Evolutionary conservation across 1,140 invertebrate genomes (phyloP).

Genomic region (Sipha flava): DNA sequence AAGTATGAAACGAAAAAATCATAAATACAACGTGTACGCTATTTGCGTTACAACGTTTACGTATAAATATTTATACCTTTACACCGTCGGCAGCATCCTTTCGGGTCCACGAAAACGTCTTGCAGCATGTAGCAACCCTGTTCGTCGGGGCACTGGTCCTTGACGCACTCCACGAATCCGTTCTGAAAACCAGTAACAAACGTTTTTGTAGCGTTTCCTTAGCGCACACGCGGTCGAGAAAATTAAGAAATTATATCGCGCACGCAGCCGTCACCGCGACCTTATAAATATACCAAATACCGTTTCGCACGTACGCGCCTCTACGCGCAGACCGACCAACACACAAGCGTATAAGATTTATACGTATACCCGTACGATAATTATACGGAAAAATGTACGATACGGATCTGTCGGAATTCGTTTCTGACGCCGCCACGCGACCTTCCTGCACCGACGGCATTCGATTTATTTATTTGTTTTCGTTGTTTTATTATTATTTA

Average conservation of each 20-base stretch:
- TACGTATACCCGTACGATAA: neutral
- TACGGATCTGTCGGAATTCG: conserved; percentile 2
- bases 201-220: neutral
- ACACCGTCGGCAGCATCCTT: conserved; percentile 58
- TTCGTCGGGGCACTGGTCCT: conserved; percentile 54
- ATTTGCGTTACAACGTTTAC: neutral
- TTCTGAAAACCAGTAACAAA: conserved; percentile 50
- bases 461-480: neutral
- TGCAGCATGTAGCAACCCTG: conserved; percentile 60
- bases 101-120: conserved; percentile 48
- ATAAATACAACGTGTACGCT: too few species aligned
- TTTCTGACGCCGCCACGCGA: conserved; percentile 17
- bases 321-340: too few species aligned
- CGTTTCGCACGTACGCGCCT: neutral
- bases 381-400: neutral
- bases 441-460: neutral
- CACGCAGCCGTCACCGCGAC: too few species aligned
- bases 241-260: neutral
- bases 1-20: too few species aligned
- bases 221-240: too few species aligned
- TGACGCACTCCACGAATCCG: conserved; percentile 60
- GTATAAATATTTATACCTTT: conserved; percentile 51
- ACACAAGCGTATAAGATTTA: too few species aligned
- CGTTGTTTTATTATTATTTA: too few species aligned
- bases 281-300: too few species aligned